Conservation (phyloP, 2,113 vertebrate species). For the Collichthys lucidus region DNA sequence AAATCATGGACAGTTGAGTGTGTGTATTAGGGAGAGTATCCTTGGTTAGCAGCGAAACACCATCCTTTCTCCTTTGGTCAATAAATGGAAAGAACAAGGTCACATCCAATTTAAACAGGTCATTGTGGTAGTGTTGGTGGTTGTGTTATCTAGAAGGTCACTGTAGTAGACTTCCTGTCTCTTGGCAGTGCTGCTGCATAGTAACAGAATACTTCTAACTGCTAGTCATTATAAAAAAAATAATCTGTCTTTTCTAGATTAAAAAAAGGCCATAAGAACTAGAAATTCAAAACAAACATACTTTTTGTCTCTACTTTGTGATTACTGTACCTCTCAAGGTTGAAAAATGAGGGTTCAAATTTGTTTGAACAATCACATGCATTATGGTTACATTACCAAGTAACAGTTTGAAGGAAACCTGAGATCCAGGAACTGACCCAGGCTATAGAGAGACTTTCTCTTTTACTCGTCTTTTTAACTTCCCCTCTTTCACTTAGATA, state of each 20-base stretch:
- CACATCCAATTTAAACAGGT: conserved; percentile 28
- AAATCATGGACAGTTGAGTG: neutral
- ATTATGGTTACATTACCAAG: neutral
- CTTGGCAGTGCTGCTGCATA: neutral
- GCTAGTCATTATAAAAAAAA: neutral
- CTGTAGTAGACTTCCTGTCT: conserved; percentile 29
- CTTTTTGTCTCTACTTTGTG: neutral
- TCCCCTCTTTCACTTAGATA: neutral
- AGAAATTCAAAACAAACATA: neutral
- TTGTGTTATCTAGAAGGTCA: conserved; percentile 16
- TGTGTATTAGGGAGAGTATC: neutral
- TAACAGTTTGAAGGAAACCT: neutral
- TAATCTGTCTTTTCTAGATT: neutral
- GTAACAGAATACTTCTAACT: neutral
- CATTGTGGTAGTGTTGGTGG: neutral
- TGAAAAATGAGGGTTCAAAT: neutral
- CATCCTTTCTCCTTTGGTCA: conserved; percentile 15
- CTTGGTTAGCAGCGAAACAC: neutral
- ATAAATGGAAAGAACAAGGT: conserved; percentile 28
- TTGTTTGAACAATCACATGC: neutral
- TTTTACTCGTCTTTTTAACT: neutral
- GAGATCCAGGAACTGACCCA: neutral
- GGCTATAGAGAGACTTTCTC: neutral
- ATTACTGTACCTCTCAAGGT: neutral
- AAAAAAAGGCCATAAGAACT: neutral